Evolutionary conservation across 2,888 invertebrate species (phyloP).

Genomic region (Polydrusus cervinus): DNA sequence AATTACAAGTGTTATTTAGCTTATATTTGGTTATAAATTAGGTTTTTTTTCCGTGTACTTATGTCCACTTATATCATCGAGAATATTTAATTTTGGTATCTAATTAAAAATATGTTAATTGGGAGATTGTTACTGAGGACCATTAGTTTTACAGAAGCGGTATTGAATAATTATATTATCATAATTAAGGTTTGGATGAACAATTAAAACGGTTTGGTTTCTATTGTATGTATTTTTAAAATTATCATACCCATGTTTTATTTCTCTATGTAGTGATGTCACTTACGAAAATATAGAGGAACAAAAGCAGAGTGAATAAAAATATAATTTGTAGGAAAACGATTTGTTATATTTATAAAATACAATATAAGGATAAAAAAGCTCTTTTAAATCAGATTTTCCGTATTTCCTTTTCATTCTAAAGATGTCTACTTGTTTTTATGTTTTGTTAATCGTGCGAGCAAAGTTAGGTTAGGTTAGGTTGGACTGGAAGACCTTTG

Average conservation of each 20-base stretch:
- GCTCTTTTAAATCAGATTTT: no score
- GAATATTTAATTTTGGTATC: conserved; percentile 3
- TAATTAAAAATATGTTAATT: conserved; percentile 22
- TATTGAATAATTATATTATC: conserved; percentile 12
- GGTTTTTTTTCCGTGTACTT: no score
- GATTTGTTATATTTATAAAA: background rate
- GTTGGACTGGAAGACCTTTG: no score
- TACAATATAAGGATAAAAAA: no score
- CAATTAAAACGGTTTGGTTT: background rate
- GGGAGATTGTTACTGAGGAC: background rate
- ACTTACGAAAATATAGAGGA: background rate
- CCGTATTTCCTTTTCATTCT: no score
- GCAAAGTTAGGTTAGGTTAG: no score
- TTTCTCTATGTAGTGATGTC: background rate
- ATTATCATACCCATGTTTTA: background rate
- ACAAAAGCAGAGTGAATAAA: background rate
- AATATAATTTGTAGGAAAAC: background rate
- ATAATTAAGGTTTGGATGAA: conserved; percentile 1
- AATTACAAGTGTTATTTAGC: no score
- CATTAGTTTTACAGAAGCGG: conserved; percentile 12
- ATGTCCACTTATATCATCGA: no score
- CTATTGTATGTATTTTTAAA: conserved; percentile 1
- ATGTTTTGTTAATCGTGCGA: no score
- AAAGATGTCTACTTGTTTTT: no score
- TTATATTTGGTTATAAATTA: no score